These are phyloP conservation scores for Norana najaformis DNA, from an alignment of 2,888 invertebrate species.

Conservation along the genomic window DNA sequence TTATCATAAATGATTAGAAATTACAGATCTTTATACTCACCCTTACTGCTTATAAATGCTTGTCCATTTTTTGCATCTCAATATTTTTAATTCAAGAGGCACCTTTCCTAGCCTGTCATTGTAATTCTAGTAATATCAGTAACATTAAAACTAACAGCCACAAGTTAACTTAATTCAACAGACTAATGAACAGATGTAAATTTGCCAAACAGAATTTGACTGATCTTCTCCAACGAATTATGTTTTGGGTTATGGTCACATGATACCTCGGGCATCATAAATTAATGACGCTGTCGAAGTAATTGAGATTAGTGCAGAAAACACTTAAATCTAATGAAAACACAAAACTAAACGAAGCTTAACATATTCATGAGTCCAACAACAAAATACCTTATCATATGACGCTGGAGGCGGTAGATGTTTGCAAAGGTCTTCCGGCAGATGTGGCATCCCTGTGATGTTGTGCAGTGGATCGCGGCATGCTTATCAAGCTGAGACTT, in stretches of 20 bases:
- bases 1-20: neutral
- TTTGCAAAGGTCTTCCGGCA: slow-evolving; percentile 97
- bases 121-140: neutral
- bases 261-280: neutral
- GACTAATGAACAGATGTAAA: neutral
- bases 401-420: slow-evolving; percentile 93
- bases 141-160: neutral
- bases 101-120: neutral
- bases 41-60: neutral
- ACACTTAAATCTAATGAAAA: neutral
- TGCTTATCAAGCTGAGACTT: slow-evolving; percentile 20
- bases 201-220: too few relatives aligned
- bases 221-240: too few relatives aligned
- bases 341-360: neutral
- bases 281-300: neutral
- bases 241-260: neutral
- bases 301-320: neutral
- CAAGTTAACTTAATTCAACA: neutral
- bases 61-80: neutral
- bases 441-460: slow-evolving; percentile 73
- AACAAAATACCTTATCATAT: slow-evolving; percentile 80
- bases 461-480: slow-evolving; percentile 15
- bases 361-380: neutral
- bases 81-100: neutral
- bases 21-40: neutral